Evolutionary conservation across 2,797 vertebrate species (phyloP).

Genomic region (Silurus lanzhouensis): DNA sequence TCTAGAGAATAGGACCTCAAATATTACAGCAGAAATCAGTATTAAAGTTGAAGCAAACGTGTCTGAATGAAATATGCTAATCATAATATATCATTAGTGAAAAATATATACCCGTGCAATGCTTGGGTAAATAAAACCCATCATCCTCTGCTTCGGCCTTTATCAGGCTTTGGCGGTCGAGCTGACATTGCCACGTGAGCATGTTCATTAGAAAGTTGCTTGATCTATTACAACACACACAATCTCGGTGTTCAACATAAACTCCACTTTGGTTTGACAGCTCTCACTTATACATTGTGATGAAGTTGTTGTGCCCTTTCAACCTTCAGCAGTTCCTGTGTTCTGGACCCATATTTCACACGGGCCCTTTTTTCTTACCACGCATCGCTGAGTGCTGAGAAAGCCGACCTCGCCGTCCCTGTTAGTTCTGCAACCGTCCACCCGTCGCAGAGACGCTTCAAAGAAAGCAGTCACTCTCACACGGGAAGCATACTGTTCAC

Average conservation of each 20-base stretch:
- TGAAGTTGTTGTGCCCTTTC: constrained; percentile 33
- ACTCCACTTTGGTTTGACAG: constrained; percentile 37
- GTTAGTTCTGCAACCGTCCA: constrained; percentile 38
- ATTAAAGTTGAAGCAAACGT: neutral
- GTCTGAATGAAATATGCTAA: neutral
- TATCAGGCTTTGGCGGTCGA: neutral
- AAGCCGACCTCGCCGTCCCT: constrained; percentile 35
- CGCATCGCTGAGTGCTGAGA: constrained; percentile 45
- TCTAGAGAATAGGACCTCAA: neutral
- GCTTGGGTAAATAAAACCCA: neutral
- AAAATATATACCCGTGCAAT: neutral
- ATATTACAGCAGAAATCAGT: neutral
- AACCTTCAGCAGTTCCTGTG: constrained; percentile 20
- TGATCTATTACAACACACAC: constrained; percentile 31
- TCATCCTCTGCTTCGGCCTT: neutral
- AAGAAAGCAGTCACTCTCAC: constrained; percentile 38
- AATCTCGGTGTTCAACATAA: constrained; percentile 17
- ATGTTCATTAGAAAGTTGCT: constrained; percentile 22
- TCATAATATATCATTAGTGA: neutral
- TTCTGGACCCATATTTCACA: constrained; percentile 46
- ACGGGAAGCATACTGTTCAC: constrained; percentile 31
- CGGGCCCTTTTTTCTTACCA: constrained; percentile 1
- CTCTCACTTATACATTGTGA: constrained; percentile 37
- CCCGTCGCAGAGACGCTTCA: constrained; percentile 28
- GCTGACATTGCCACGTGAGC: constrained; percentile 8